Evolutionary conservation across 1,140 invertebrate genomes (phyloP).

Genomic region (Pararge aegeria): DNA sequence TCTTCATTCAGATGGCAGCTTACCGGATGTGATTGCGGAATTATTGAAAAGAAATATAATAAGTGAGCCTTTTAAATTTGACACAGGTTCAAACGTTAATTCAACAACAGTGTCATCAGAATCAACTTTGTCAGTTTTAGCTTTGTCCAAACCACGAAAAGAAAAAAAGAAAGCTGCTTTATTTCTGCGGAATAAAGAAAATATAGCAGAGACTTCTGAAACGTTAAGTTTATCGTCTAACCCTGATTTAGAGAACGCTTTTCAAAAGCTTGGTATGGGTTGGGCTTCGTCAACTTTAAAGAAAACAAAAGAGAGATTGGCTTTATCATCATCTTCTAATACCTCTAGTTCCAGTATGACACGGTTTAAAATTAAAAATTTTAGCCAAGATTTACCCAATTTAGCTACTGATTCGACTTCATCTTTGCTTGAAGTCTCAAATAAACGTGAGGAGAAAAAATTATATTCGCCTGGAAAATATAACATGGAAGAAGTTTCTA

Average conservation of each 20-base stretch:
- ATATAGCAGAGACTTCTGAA: constrained; percentile 65
- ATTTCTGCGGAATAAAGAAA: constrained; percentile 51
- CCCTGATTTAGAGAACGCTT: constrained; percentile 80
- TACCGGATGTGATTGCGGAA: constrained; percentile 73
- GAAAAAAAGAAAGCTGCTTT: constrained; percentile 43
- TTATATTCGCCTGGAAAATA: constrained; percentile 21
- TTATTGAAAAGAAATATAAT: constrained; percentile 72
- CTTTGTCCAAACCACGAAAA: constrained; percentile 51
- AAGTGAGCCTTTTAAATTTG: constrained; percentile 66
- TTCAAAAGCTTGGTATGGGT: constrained; percentile 81
- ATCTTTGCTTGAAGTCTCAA: constrained; percentile 37
- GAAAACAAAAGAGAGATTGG: constrained; percentile 83
- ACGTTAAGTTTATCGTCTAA: constrained; percentile 69
- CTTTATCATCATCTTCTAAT: constrained; percentile 82
- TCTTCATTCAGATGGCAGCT: constrained; percentile 66
- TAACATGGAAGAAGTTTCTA: constrained; percentile 33
- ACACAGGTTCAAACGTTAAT: constrained; percentile 59
- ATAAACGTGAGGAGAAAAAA: constrained; percentile 29
- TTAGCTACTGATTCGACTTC: constrained; percentile 48
- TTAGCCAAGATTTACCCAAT: constrained; percentile 48
- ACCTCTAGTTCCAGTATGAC: constrained; percentile 74
- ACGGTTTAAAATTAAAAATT: constrained; percentile 57
- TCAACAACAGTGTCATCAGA: constrained; percentile 64
- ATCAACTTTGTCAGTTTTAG: constrained; percentile 60
- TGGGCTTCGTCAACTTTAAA: constrained; percentile 85